Base-by-base conservation (phyloP, 2,888 invertebrate species). In the Salpingus planirostris region DNA sequence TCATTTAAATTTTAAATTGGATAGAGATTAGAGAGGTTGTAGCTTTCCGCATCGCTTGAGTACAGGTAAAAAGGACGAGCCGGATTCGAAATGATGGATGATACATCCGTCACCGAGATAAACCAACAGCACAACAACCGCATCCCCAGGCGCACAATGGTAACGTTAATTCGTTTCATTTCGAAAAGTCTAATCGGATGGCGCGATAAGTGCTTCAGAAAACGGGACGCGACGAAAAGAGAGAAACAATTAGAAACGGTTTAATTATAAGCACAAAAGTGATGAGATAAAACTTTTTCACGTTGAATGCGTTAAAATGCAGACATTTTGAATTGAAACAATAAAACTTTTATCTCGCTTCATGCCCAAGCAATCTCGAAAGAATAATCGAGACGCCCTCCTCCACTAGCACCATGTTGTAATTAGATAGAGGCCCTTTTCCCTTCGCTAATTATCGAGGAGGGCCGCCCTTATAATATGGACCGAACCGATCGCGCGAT, bases 1-100 rank as follows among this genome's bases (percentile, higher is more conserved):
- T 27, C 27, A 32, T 32, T 32, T 32, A 27, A 29, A 34, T 22
- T 34, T 26, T 21, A 30, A 35, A 30, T 30, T 34, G 25, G 24
- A 22, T 8, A 18, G 5, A 18, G 18, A 18, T 18, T 18, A 18
- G 18, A 8, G 8, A 8, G 5, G 18, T 28, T 29, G 24, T 34
- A 29, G n/a, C 4, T 18, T 7, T 21, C 21, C 8, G 15, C 13
- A 31, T 13, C 25, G 14, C 8, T 31, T n/a, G n/a, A n/a, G n/a
- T n/a, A n/a, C 5, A 18, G 8, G 8, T 18, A 18, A 18, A 18
- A 6, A 6, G 18, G 18, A 18, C n/a, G n/a, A n/a, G n/a, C n/a
- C n/a, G n/a, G 18, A 18, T 18, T 24, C 10, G 5, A 12, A 21
- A 31, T 31, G 31, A 31, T 31, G 25, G 31, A 31, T 31, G 31